These are phyloP conservation scores for Noctua comes DNA, from an alignment of 2,888 invertebrate species.

Conservation along the genomic window DNA sequence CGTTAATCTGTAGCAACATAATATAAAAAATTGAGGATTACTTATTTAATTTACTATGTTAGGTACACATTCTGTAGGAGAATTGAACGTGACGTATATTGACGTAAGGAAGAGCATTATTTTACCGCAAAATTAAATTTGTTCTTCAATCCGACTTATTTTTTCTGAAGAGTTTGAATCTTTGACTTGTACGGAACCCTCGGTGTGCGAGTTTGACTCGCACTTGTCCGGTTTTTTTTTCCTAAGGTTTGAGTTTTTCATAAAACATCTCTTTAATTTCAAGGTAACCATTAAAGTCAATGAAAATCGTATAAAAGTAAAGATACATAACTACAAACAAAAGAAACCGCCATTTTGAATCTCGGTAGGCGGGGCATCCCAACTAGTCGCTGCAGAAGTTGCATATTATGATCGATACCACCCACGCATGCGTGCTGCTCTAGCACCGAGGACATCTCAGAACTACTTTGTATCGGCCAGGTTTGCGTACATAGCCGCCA, in stretches of 20 bases:
- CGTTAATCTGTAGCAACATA: too few relatives aligned
- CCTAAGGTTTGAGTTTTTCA: too few relatives aligned
- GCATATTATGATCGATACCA: background rate
- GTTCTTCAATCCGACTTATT: background rate
- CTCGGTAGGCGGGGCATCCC: background rate
- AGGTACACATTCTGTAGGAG: too few relatives aligned
- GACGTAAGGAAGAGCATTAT: too few relatives aligned
- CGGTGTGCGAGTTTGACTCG: background rate
- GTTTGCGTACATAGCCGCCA: background rate
- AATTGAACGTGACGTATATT: too few relatives aligned
- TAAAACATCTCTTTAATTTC: too few relatives aligned
- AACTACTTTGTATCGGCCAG: background rate
- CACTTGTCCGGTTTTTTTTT: too few relatives aligned
- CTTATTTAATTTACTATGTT: too few relatives aligned
- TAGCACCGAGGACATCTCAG: slow-evolving; percentile 10
- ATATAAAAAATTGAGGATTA: too few relatives aligned
- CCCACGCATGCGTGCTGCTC: slow-evolving; percentile 27
- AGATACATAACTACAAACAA: slow-evolving; percentile 10
- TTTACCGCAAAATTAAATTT: background rate
- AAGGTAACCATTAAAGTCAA: background rate
- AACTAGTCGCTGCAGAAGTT: slow-evolving; percentile 6
- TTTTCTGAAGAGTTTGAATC: background rate
- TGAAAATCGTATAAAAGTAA: background rate
- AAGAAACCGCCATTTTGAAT: background rate
- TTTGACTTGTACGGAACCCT: background rate